A percentile compares a stretch with the other conserved stretches of the same genome.
Evolutionary conservation across 2,888 invertebrate genomes (phyloP).

Genomic region (Mythimna impura): DNA sequence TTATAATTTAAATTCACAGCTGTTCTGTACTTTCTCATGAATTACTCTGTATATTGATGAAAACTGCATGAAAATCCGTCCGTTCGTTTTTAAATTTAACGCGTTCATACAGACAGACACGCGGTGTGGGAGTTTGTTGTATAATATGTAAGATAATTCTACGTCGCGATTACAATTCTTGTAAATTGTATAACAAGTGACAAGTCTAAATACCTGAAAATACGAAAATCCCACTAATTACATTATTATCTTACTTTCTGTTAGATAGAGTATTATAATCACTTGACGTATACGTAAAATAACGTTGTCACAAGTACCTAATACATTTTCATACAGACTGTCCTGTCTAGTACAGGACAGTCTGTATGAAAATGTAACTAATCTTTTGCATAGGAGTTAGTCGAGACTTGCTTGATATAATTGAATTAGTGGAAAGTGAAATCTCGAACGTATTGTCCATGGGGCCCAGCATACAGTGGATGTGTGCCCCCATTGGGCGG

Average conservation of each 20-base stretch:
- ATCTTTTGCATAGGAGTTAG: neutral
- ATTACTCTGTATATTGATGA: no score
- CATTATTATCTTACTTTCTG: conserved; percentile 19
- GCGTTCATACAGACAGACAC: no score
- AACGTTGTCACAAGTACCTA: neutral
- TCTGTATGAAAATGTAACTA: no score
- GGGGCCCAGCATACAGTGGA: no score
- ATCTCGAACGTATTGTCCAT: neutral
- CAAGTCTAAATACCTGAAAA: neutral
- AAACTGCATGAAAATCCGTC: no score
- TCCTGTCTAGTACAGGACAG: neutral
- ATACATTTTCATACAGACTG: neutral
- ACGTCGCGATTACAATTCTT: neutral
- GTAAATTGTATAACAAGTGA: conserved; percentile 1
- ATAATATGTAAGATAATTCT: neutral
- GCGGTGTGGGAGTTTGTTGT: no score
- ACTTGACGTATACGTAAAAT: neutral
- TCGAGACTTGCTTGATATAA: neutral
- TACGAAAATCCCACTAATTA: conserved; percentile 13
- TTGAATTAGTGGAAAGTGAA: neutral
- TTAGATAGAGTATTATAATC: neutral
- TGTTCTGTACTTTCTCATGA: no score
- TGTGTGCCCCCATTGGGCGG: no score
- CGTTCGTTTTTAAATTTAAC: no score
- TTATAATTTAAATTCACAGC: no score